Conservation (phyloP, 2,113 vertebrate species). For the Megaceryle maxima region DNA sequence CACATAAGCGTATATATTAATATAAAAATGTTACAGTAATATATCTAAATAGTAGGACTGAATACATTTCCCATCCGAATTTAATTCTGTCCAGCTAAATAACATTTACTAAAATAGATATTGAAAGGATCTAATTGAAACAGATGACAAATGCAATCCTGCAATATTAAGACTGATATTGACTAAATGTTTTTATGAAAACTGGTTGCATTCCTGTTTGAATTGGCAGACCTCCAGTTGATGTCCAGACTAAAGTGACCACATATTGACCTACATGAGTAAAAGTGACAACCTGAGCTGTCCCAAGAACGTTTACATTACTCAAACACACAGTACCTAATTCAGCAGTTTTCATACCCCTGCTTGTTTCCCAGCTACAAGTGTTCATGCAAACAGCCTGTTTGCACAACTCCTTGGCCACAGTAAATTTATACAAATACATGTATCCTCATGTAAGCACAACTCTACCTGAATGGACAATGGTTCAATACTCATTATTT, state of each 20-base stretch:
- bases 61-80: neutral
- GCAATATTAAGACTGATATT: neutral
- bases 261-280: accelerated
- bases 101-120: neutral
- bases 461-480: neutral
- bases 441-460: neutral
- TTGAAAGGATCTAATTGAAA: neutral
- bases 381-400: neutral
- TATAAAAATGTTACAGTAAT: neutral
- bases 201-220: neutral
- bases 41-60: neutral
- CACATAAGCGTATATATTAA: too few relatives aligned
- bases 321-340: neutral
- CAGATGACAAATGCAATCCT: neutral
- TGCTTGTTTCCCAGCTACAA: neutral
- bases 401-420: neutral
- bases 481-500: neutral
- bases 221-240: neutral
- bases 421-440: neutral
- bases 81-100: neutral
- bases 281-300: neutral
- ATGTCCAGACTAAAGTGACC: neutral
- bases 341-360: neutral
- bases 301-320: neutral
- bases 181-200: neutral